phyloP scores from a whole-genome alignment of 2,113 vertebrate species.

The Asarcornis scutulata region DNA sequence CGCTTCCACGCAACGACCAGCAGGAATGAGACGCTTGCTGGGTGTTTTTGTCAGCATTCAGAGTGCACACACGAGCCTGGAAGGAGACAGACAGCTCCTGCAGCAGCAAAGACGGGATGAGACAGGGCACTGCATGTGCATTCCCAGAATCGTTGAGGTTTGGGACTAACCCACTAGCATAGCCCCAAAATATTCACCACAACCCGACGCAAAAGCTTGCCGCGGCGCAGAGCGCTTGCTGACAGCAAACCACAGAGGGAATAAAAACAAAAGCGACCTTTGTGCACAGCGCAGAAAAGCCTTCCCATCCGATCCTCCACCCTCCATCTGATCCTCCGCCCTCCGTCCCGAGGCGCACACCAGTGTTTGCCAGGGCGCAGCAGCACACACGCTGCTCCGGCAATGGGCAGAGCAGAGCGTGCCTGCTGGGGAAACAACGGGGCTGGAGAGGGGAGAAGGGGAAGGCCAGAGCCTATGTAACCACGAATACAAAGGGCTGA shows the following conservation, averaged over 20 bases:
- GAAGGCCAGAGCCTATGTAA: neutral
- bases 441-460: neutral
- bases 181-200: neutral
- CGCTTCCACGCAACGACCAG: neutral
- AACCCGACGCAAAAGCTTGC: neutral
- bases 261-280: neutral
- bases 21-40: neutral
- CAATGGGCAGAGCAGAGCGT: neutral
- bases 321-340: neutral
- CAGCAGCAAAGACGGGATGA: neutral
- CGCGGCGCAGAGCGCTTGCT: neutral
- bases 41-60: neutral
- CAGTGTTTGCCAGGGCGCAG: neutral
- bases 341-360: rapidly evolving
- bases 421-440: neutral
- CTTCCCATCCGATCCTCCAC: neutral
- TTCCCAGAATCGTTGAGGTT: neutral
- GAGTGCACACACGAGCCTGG: neutral
- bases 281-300: neutral
- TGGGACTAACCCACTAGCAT: neutral
- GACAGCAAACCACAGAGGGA: neutral
- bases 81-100: neutral
- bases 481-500: neutral
- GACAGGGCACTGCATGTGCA: too few relatives aligned
- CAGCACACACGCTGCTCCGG: neutral